Percentiles rank a stretch among this genome's conserved stretches.
These are phyloP conservation scores for Aphelocoma californica DNA, from an alignment of 2,797 vertebrate species.

Conservation along the genomic window DNA sequence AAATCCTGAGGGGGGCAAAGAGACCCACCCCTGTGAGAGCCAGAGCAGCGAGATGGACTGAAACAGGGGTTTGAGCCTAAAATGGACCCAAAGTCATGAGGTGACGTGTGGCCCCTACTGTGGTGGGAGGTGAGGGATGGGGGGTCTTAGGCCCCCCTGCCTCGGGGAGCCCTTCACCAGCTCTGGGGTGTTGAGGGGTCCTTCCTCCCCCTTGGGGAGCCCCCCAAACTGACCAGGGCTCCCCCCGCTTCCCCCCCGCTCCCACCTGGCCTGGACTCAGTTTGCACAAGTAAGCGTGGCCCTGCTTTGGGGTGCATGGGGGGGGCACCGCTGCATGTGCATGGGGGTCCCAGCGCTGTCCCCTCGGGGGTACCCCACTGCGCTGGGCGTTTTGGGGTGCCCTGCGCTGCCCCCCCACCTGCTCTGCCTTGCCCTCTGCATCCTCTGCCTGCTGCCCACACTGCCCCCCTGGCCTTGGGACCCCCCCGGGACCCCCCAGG, in stretches of 20 bases:
- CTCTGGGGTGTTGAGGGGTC: neutral
- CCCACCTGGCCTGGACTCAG: slow-evolving; percentile 9
- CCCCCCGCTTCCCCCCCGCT: neutral
- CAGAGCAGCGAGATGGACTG: neutral
- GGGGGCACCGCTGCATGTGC: neutral
- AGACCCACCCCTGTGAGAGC: neutral
- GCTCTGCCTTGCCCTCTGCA: neutral
- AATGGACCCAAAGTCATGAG: rapidly evolving
- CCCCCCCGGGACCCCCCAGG: neutral
- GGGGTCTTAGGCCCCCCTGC: neutral
- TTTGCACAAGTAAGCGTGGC: neutral
- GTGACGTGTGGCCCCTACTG: neutral
- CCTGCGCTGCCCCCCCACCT: neutral
- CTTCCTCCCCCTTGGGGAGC: neutral
- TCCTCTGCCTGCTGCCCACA: neutral
- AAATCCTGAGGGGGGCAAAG: neutral
- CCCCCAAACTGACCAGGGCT: neutral
- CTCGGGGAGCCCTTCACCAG: neutral
- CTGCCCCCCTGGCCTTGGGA: neutral
- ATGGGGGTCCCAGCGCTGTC: neutral
- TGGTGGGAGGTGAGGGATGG: neutral
- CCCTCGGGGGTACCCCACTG: neutral
- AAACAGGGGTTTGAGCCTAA: neutral
- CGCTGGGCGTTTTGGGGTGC: neutral
- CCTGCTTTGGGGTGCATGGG: neutral